These are phyloP conservation scores for Damaliscus lunatus DNA, from an alignment of 2,113 vertebrate genomes.

Conservation along the genomic window DNA sequence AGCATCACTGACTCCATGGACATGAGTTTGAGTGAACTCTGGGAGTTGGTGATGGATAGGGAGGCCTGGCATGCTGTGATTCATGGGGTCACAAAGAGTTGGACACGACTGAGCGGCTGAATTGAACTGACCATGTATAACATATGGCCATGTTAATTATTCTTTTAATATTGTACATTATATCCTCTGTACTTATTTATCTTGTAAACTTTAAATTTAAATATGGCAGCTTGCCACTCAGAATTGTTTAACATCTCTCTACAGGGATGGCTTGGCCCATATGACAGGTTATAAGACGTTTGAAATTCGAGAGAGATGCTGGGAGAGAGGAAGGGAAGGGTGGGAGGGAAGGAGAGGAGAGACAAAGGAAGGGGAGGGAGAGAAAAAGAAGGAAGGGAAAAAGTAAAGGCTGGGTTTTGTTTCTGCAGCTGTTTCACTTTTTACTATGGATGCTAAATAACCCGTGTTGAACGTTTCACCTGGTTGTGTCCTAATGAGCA, in stretches of 20 bases:
- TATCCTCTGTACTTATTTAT: not conserved
- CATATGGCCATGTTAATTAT: not conserved
- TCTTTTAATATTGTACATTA: not conserved
- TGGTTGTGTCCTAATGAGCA: not conserved
- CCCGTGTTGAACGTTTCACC: not conserved
- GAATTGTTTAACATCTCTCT: not conserved
- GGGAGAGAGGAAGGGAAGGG: not conserved
- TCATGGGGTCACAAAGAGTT: no score
- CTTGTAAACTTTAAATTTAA: not conserved
- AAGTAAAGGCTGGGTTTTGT: not conserved
- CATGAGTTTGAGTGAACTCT: no score
- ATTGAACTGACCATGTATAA: not conserved
- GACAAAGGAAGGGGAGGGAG: not conserved
- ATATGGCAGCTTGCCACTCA: not conserved
- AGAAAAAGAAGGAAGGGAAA: not conserved
- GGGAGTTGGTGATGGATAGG: no score
- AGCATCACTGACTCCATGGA: no score
- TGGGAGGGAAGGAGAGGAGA: not conserved
- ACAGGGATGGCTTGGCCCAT: not conserved
- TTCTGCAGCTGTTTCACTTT: not conserved
- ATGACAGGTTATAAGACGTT: not conserved
- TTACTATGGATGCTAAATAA: not conserved
- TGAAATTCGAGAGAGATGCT: not conserved
- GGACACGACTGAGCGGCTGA: rapidly evolving
- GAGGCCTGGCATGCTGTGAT: no score